Evolutionary conservation across 2,888 invertebrate species (phyloP).

Genomic region (Microdon myrmicae): DNA sequence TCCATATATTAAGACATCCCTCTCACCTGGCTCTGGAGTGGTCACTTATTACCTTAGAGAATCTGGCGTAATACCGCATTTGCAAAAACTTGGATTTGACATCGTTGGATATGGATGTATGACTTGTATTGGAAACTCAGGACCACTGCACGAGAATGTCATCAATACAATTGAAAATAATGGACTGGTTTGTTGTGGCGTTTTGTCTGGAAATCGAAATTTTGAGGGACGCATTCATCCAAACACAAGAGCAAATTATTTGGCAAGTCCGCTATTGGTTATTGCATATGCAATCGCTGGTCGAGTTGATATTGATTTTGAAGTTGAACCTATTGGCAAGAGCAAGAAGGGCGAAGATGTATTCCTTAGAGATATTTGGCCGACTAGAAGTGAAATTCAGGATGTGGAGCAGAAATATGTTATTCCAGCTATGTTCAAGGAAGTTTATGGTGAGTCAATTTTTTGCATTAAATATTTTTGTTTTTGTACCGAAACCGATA

Average conservation of each 20-base stretch:
- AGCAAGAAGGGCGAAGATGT: constrained; percentile 78
- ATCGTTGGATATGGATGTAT: constrained; percentile 99
- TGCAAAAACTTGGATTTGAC: constrained; percentile 89
- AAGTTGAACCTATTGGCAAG: constrained; percentile 80
- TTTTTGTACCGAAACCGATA: neutral
- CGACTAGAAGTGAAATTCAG: constrained; percentile 89
- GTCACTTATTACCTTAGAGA: constrained; percentile 84
- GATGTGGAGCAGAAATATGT: constrained; percentile 87
- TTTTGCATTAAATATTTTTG: neutral
- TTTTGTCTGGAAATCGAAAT: constrained; percentile 96
- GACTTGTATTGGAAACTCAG: constrained; percentile 99
- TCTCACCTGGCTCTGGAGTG: constrained; percentile 96
- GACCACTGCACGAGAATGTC: constrained; percentile 92
- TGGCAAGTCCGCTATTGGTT: constrained; percentile 96
- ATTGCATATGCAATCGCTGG: constrained; percentile 98
- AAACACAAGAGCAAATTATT: constrained; percentile 94
- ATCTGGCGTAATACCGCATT: constrained; percentile 89
- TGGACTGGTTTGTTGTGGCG: constrained; percentile 93
- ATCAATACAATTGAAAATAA: constrained; percentile 93
- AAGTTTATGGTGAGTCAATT: constrained; percentile 69
- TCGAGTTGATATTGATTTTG: constrained; percentile 93
- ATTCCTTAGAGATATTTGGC: constrained; percentile 96
- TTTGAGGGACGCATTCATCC: constrained; percentile 99
- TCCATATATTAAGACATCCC: constrained; percentile 95
- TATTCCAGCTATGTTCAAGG: constrained; percentile 96